A percentile compares a stretch with the other conserved stretches of the same genome.
Evolutionary conservation across 2,113 vertebrate species (phyloP).

Genomic region (Megaleporinus macrocephalus): DNA sequence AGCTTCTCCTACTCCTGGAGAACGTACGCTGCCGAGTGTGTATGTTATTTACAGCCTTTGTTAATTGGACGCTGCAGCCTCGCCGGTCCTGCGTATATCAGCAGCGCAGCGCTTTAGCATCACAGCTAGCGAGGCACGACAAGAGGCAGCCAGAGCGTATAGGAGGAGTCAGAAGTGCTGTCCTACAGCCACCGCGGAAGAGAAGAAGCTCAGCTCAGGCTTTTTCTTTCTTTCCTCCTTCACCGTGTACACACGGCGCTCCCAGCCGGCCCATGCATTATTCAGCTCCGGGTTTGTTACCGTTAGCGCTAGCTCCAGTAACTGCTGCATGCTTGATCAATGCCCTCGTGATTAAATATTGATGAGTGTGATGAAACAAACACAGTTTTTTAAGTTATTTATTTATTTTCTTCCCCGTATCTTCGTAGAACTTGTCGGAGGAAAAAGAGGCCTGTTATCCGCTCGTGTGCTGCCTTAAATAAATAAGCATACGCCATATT

Average conservation of each 20-base stretch:
- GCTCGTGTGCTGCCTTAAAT: too few species aligned
- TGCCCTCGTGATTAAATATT: constrained; percentile 1
- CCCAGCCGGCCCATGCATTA: background rate
- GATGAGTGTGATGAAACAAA: constrained; percentile 32
- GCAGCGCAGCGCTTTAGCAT: background rate
- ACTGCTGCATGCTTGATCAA: constrained; percentile 2
- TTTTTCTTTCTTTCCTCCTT: background rate
- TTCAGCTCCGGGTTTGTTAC: background rate
- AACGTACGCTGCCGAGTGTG: background rate
- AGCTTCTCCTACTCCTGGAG: background rate
- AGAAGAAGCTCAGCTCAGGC: background rate
- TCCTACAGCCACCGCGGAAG: background rate
- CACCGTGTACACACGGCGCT: background rate
- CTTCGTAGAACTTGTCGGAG: background rate
- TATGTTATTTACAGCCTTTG: too few species aligned
- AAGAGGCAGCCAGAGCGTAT: background rate
- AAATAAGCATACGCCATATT: background rate
- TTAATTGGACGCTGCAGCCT: background rate
- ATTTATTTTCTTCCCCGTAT: background rate
- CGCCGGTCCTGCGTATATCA: background rate
- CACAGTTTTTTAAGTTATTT: background rate
- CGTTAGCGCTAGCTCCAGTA: constrained; percentile 28
- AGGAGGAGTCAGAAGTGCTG: background rate
- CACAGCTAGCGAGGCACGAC: background rate
- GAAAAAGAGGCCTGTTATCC: background rate